Percentiles rank a stretch among this genome's conserved stretches.
phyloP scores from a whole-genome alignment of 1,140 invertebrate genomes.

The Teleogryllus occipitalis region DNA sequence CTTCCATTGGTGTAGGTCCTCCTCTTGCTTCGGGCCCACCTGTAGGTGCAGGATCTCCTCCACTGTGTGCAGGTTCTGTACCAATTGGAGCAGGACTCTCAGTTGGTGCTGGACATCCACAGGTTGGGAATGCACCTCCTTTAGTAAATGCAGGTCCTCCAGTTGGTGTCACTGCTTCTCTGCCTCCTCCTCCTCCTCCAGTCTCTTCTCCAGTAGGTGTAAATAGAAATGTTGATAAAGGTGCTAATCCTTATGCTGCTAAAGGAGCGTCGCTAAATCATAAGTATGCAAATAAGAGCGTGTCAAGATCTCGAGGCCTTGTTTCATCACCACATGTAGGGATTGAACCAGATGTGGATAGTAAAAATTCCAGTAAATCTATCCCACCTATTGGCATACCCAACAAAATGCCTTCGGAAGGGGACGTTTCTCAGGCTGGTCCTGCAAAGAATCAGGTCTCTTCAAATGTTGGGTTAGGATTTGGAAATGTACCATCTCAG shows the following conservation, averaged over 20 bases:
- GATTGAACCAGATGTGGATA: not conserved
- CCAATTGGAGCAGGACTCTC: too few species aligned
- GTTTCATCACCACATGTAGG: not conserved
- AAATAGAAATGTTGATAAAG: slow-evolving; percentile 9
- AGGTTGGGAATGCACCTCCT: slow-evolving; percentile 24
- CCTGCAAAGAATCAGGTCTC: not conserved
- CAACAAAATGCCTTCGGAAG: not conserved
- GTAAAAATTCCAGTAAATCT: not conserved
- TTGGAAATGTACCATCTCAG: not conserved
- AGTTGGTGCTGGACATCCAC: slow-evolving; percentile 26
- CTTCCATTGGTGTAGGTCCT: not conserved
- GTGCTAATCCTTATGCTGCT: slow-evolving; percentile 23
- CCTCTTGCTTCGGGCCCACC: slow-evolving; percentile 25
- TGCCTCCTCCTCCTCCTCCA: not conserved
- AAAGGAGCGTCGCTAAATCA: not conserved
- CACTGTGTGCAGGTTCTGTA: too few species aligned
- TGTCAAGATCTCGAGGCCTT: slow-evolving; percentile 11
- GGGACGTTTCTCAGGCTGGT: not conserved
- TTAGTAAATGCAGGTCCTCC: not conserved
- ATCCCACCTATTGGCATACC: not conserved
- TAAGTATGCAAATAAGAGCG: slow-evolving; percentile 11
- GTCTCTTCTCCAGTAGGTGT: not conserved
- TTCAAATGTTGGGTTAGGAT: not conserved
- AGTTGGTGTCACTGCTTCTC: not conserved
- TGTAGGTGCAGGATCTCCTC: too few species aligned